Conservation (phyloP, 2,113 vertebrate genomes). For the Oncorhynchus tshawytscha region DNA sequence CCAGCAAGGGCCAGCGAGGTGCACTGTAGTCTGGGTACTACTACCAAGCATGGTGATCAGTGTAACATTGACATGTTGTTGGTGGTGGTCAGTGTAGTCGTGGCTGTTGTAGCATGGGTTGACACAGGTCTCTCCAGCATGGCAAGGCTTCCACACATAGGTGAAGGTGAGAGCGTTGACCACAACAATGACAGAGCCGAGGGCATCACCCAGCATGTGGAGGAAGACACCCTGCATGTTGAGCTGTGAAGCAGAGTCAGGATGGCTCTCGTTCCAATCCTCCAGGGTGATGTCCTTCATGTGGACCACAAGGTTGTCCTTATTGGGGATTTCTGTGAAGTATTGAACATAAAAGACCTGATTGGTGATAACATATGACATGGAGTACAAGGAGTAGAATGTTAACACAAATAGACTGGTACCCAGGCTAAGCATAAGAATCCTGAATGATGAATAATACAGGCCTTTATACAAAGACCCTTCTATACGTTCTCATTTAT, state of each 20-base stretch:
- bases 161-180: constrained; percentile 89
- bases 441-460: no score
- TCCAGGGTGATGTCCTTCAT: constrained; percentile 71
- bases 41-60: no score
- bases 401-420: no score
- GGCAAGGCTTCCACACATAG: constrained; percentile 86
- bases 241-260: constrained; percentile 71
- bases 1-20: constrained; percentile 88
- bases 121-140: constrained; percentile 68
- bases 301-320: constrained; percentile 71
- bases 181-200: constrained; percentile 97
- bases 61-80: constrained; percentile 61
- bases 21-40: background rate
- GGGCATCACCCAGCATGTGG: constrained; percentile 93
- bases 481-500: no score
- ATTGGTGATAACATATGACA: no score
- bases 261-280: constrained; percentile 72
- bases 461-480: no score
- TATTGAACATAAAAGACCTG: constrained; percentile 10
- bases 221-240: constrained; percentile 98
- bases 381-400: no score
- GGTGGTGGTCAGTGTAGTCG: constrained; percentile 55
- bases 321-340: constrained; percentile 17
- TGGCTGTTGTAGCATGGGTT: constrained; percentile 82
- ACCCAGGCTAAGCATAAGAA: no score